Conservation (phyloP, 1,140 invertebrate genomes). For the Drosophila aff. region DNA sequence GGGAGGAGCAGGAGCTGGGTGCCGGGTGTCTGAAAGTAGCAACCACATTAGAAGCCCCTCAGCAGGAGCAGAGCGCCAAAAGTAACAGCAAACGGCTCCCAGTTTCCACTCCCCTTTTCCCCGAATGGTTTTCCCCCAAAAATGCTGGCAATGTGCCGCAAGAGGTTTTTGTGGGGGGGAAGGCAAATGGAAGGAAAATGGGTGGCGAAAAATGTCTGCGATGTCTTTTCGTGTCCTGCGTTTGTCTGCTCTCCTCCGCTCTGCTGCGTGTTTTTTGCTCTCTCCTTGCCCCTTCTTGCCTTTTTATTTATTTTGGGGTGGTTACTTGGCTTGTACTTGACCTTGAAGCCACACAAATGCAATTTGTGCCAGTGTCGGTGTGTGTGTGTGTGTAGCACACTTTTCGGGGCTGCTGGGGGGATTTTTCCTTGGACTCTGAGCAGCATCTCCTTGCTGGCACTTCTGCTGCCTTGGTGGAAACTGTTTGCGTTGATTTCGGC, state of each 20-base stretch:
- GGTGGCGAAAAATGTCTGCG: constrained; percentile 42
- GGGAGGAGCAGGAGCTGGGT: background rate
- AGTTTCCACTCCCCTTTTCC: background rate
- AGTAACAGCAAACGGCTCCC: constrained; percentile 29
- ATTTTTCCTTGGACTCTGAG: constrained; percentile 29
- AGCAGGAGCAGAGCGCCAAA: constrained; percentile 49
- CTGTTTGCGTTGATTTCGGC: constrained; percentile 84
- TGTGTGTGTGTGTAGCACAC: constrained; percentile 28
- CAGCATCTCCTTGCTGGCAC: constrained; percentile 50
- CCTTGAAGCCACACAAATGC: constrained; percentile 66
- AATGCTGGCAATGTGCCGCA: constrained; percentile 68
- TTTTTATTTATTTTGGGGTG: constrained; percentile 25
- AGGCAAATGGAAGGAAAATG: background rate
- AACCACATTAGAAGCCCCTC: constrained; percentile 68
- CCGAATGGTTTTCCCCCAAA: constrained; percentile 38
- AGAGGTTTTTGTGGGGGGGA: constrained; percentile 5
- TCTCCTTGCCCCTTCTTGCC: background rate
- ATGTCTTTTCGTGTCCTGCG: constrained; percentile 66
- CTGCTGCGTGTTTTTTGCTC: constrained; percentile 21
- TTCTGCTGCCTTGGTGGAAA: constrained; percentile 78
- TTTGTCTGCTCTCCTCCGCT: constrained; percentile 35
- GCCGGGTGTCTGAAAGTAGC: constrained; percentile 29
- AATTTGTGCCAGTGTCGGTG: constrained; percentile 6
- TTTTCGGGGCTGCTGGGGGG: constrained; percentile 23
- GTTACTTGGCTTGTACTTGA: constrained; percentile 78